A percentile compares a stretch with the other conserved stretches of the same genome.
Conservation (phyloP, 2,888 invertebrate species). For the Cacoxenus indagator region DNA sequence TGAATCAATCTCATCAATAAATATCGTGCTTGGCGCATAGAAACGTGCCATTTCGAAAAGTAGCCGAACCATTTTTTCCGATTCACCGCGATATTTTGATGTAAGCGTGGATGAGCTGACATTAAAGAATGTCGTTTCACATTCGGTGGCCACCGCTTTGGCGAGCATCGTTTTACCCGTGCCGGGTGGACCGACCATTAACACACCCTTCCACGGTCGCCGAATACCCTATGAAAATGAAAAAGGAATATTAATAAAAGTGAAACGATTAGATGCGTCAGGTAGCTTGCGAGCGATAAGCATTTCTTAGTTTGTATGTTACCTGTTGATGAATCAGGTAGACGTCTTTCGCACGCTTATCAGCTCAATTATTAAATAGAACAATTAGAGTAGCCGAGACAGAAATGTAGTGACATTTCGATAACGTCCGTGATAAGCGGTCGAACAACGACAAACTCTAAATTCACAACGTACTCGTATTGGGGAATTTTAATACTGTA, state of each 20-base stretch:
- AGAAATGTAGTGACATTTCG: background rate
- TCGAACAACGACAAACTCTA: background rate
- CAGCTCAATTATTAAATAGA: background rate
- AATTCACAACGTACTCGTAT: background rate
- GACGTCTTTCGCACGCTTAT: background rate
- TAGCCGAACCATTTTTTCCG: conserved; percentile 95
- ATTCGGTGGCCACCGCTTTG: conserved; percentile 98
- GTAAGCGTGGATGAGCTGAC: conserved; percentile 97
- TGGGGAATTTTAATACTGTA: background rate
- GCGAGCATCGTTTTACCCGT: conserved; percentile 97
- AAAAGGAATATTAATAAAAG: conserved; percentile 8
- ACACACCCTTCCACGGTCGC: conserved; percentile 95
- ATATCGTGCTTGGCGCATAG: conserved; percentile 98
- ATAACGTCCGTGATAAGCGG: background rate
- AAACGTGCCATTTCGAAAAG: conserved; percentile 99
- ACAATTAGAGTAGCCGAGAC: background rate
- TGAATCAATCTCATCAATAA: conserved; percentile 99
- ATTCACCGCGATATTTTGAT: conserved; percentile 99
- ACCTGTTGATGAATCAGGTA: conserved; percentile 30
- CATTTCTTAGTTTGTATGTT: too few relatives aligned
- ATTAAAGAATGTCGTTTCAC: conserved; percentile 97
- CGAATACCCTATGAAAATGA: conserved; percentile 85
- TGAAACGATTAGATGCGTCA: background rate
- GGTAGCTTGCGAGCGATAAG: too few relatives aligned
- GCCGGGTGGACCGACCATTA: conserved; percentile 91